Evolutionary conservation across 1,140 invertebrate species (phyloP), one percentile per base, ranked within the genome.

Genomic region (Aphelenchoides fujianensis): DNA sequence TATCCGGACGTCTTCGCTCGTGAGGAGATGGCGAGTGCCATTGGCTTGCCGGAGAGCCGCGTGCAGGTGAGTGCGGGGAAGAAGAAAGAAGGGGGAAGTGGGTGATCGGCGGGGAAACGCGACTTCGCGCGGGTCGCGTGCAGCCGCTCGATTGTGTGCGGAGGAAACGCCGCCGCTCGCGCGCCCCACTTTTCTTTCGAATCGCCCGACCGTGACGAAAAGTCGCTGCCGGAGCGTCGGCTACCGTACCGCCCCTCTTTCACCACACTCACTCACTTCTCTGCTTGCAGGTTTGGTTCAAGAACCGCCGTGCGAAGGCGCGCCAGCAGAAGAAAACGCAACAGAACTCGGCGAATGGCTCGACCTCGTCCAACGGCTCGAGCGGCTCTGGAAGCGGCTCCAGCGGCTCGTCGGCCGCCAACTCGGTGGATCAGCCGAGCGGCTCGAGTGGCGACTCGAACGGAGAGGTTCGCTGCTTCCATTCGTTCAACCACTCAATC

Each of bases 1-100:
- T 98, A 98, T 85, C 96, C 96, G 0, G 95, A 98, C 85, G 98
- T 98, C 82, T 98, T 98, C 85, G 97, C 97, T 94, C 88, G 96
- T 57, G 96, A 98, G 82, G 96, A 98, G 86, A 94, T 98, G 5
- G 95, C 96, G 0, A 85, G 95, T 41, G 97, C 97, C 86, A 98
- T 98, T 80, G 95, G 93, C 86, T 87, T 98, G 27, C 94, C 95
- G 0, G 96, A 98, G 86, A 97, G 94, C n/a, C 89, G 96, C 87
- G 95, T 98, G 41, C 96, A 98, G 91, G 95, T 97, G 86, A 88
- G 86, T 84, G 55, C 5, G 7, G 7, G 7, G 23, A 48, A 48
- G 41, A 48, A 12, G 23, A 23, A n/a, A n/a, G n/a, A n/a, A n/a
- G n/a, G n/a, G n/a, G n/a, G n/a, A n/a, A n/a, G n/a, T n/a, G 66